These are phyloP conservation scores for Helicolenus hilgendorfi DNA, from an alignment of 2,797 vertebrate genomes.

Conservation along the genomic window DNA sequence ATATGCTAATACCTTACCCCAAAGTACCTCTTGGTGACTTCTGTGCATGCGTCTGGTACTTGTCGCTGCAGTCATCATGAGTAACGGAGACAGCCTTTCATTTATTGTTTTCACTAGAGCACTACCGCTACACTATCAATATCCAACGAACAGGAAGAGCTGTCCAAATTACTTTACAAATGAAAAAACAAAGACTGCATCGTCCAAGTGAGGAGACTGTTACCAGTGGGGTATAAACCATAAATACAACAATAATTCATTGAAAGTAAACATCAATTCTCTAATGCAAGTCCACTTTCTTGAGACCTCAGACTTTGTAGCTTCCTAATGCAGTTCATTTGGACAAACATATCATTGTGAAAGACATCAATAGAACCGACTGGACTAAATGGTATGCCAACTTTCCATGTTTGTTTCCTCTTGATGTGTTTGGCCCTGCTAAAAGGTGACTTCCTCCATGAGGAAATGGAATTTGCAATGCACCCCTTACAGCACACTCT, in stretches of 20 bases:
- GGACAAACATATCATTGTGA: slow-evolving; percentile 65
- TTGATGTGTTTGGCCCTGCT: slow-evolving; percentile 74
- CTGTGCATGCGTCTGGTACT: slow-evolving; percentile 73
- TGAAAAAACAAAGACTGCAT: slow-evolving; percentile 51
- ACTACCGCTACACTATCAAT: slow-evolving; percentile 61
- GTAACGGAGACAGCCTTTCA: slow-evolving; percentile 76
- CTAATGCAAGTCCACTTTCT: neutral
- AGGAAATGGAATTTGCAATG: slow-evolving; percentile 88
- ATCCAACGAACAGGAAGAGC: slow-evolving; percentile 66
- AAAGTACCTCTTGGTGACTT: slow-evolving; percentile 68
- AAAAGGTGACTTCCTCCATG: slow-evolving; percentile 86
- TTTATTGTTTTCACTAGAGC: slow-evolving; percentile 70
- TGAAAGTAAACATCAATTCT: slow-evolving; percentile 22
- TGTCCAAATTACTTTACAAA: slow-evolving; percentile 63
- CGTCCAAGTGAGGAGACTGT: slow-evolving; percentile 7
- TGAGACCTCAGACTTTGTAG: slow-evolving; percentile 21
- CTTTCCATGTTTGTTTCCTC: slow-evolving; percentile 84
- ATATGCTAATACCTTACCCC: slow-evolving; percentile 71
- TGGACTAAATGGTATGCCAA: slow-evolving; percentile 70
- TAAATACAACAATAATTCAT: slow-evolving; percentile 2
- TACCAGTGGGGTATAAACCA: slow-evolving; percentile 22
- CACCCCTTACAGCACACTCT: slow-evolving; percentile 69
- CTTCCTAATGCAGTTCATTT: slow-evolving; percentile 48
- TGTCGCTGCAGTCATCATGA: slow-evolving; percentile 57
- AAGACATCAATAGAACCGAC: slow-evolving; percentile 45